Percentiles rank a stretch among this genome's conserved stretches.
These are phyloP conservation scores for Drosophila dunni DNA, from an alignment of 1,140 invertebrate genomes.

Conservation along the genomic window DNA sequence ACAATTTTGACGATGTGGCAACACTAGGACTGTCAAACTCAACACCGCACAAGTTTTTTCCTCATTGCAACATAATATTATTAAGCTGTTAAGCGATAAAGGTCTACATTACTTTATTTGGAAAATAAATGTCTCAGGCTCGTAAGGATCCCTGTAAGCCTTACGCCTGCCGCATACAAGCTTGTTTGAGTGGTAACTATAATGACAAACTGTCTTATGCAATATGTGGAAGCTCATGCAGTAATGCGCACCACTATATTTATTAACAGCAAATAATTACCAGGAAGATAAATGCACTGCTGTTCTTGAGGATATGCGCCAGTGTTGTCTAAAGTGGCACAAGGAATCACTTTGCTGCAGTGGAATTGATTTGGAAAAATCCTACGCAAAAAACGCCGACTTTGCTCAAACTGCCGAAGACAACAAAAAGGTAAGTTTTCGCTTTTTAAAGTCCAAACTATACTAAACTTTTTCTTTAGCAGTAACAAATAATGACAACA, in stretches of 20 bases:
- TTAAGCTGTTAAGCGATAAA: not conserved
- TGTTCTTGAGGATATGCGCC: slow-evolving; percentile 87
- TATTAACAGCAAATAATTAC: slow-evolving; percentile 88
- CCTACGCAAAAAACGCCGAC: slow-evolving; percentile 69
- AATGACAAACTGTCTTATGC: not conserved
- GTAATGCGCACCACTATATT: not conserved
- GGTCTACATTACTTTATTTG: slow-evolving; percentile 9
- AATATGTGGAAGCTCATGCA: slow-evolving; percentile 22
- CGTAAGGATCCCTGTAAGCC: slow-evolving; percentile 90
- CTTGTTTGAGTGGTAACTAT: slow-evolving; percentile 89
- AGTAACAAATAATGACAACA: slow-evolving; percentile 74
- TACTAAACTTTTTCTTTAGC: not conserved
- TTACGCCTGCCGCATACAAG: slow-evolving; percentile 91
- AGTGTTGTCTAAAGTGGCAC: slow-evolving; percentile 88
- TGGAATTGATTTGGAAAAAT: slow-evolving; percentile 87
- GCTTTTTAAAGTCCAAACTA: not conserved
- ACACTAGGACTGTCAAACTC: slow-evolving; percentile 23
- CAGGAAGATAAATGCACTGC: slow-evolving; percentile 87
- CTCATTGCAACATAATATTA: not conserved
- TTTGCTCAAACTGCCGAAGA: not conserved
- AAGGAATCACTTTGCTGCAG: slow-evolving; percentile 87
- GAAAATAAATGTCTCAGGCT: slow-evolving; percentile 59
- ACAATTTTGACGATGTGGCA: slow-evolving; percentile 12
- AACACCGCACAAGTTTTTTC: slow-evolving; percentile 4
- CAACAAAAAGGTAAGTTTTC: slow-evolving; percentile 4